phyloP scores from a whole-genome alignment of 2,888 invertebrate species.

The Escarpia spicata region DNA sequence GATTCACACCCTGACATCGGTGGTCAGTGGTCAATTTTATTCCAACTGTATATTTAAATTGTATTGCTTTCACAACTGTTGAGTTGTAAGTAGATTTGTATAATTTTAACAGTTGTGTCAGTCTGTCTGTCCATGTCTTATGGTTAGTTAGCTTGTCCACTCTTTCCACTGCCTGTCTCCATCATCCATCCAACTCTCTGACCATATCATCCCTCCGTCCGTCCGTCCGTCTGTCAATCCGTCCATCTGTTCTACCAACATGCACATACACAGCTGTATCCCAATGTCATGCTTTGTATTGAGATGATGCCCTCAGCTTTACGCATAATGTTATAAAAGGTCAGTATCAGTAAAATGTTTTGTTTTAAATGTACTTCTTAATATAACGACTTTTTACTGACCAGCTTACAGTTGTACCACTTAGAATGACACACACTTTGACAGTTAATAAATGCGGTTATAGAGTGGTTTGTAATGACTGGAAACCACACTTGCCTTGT shows the following conservation, averaged over 20 bases:
- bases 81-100: too few species aligned
- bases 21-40: not conserved
- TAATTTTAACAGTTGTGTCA: too few species aligned
- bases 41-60: not conserved
- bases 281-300: not conserved
- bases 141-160: too few species aligned
- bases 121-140: too few species aligned
- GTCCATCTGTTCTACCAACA: not conserved
- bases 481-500: not conserved
- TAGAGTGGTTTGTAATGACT: constrained; percentile 12
- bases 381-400: not conserved
- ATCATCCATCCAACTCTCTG: too few species aligned
- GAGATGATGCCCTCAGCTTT: not conserved
- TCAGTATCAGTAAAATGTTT: not conserved
- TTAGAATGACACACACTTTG: not conserved
- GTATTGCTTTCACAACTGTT: not conserved
- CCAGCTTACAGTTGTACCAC: not conserved
- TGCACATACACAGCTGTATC: not conserved
- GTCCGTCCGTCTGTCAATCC: not conserved
- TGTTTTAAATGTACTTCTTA: not conserved
- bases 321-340: not conserved
- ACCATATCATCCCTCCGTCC: too few species aligned
- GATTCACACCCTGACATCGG: not conserved
- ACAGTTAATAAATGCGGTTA: not conserved
- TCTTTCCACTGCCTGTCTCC: too few species aligned